These are phyloP conservation scores for Brachionus koreanus DNA, from an alignment of 1,140 invertebrate species.

Conservation along the genomic window DNA sequence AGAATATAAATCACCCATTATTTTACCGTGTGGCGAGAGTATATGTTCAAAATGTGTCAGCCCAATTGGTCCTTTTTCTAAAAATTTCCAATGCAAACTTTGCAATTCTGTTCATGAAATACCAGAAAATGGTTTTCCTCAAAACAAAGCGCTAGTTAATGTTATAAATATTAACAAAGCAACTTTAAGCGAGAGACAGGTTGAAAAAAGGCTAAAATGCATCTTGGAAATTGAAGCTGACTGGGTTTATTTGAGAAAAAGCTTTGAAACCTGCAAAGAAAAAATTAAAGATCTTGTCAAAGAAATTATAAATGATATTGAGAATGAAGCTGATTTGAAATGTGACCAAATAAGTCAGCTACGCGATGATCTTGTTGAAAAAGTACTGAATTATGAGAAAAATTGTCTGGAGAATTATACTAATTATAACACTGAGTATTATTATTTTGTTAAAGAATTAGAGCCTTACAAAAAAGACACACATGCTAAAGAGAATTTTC, in stretches of 20 bases:
- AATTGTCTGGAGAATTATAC: slow-evolving; percentile 6
- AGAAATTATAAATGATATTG: neutral
- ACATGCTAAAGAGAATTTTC: neutral
- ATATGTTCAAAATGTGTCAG: neutral
- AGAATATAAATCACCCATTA: neutral
- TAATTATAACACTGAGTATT: slow-evolving; percentile 11
- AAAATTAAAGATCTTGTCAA: neutral
- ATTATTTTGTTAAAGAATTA: neutral
- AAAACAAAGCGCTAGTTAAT: neutral
- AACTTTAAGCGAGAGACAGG: neutral
- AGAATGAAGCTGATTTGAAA: neutral
- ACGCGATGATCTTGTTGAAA: slow-evolving; percentile 6
- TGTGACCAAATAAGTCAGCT: neutral
- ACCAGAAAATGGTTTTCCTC: slow-evolving; percentile 14
- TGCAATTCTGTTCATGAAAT: neutral
- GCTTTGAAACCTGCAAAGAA: neutral
- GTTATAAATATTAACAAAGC: neutral
- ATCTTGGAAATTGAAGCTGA: neutral
- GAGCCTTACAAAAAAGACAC: slow-evolving; percentile 2
- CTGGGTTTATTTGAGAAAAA: neutral
- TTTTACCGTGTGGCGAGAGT: slow-evolving; percentile 6
- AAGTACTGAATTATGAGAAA: neutral
- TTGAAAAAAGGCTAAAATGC: neutral
- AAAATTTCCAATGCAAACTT: neutral
- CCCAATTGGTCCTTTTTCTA: neutral